A percentile compares a stretch with the other conserved stretches of the same genome.
These are phyloP conservation scores for Apteryx mantelli DNA, from an alignment of 2,113 vertebrate species.

Conservation along the genomic window DNA sequence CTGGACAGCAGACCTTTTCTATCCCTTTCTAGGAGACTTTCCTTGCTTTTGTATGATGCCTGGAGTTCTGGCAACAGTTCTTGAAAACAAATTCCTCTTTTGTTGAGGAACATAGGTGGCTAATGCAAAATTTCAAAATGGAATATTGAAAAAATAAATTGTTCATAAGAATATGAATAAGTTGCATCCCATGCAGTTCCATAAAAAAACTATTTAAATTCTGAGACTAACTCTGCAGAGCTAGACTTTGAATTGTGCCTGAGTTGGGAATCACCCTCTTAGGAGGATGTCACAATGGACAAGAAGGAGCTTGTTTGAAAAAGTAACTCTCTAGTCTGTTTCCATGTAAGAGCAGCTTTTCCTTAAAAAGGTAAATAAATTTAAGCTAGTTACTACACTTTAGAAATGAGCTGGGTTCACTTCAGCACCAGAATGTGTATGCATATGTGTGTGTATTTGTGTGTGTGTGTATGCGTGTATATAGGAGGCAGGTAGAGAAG, in stretches of 20 bases:
- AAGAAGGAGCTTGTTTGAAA: background rate
- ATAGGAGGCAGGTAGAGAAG: background rate
- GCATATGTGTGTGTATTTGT: background rate
- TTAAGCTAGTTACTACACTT: background rate
- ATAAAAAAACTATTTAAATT: background rate
- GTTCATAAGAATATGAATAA: background rate
- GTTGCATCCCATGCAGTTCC: conserved; percentile 15
- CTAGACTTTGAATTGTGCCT: background rate
- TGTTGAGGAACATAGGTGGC: background rate
- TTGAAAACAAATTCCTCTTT: background rate
- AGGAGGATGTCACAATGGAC: background rate
- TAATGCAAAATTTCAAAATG: background rate
- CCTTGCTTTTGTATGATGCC: background rate
- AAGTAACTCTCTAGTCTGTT: background rate
- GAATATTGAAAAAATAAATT: conserved; percentile 41
- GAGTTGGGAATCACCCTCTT: background rate
- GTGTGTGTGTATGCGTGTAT: no score
- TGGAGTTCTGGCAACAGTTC: background rate
- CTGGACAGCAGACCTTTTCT: background rate
- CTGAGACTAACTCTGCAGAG: background rate
- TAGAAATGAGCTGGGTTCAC: background rate
- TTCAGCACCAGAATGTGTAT: background rate
- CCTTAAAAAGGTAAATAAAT: background rate
- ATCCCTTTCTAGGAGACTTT: background rate
- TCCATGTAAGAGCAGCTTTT: background rate